Conservation (phyloP, 2,113 vertebrate species). For the Boulengeromyrus knoepffleri region DNA sequence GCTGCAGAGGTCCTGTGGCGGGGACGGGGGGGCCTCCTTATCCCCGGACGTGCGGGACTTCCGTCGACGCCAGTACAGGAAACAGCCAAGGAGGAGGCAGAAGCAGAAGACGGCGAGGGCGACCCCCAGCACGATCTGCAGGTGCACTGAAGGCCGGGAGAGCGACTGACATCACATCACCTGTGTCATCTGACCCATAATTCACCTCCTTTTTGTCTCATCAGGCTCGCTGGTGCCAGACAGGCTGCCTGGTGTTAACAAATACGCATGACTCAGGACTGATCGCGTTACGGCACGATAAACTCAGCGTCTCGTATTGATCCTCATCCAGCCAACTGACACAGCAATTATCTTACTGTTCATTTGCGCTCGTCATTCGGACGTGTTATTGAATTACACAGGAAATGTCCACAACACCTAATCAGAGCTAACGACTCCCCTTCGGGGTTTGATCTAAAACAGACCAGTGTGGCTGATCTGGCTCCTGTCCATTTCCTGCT, state of each 20-base stretch:
- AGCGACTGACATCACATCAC: conserved; percentile 2
- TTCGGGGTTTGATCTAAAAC: conserved; percentile 30
- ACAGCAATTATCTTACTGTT: conserved; percentile 30
- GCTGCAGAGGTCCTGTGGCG: conserved; percentile 22
- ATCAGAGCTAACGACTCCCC: conserved; percentile 31
- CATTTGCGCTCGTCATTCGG: conserved; percentile 22
- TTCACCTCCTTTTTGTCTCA: background rate
- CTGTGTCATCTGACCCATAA: background rate
- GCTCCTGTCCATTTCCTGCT: conserved; percentile 1
- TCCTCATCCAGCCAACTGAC: background rate
- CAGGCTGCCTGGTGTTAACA: background rate
- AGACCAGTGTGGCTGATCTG: conserved; percentile 20
- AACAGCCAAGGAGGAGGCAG: conserved; percentile 62
- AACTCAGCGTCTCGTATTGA: conserved; percentile 1
- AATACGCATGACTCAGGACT: background rate
- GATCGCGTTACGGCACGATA: background rate
- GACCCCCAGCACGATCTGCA: conserved; percentile 59
- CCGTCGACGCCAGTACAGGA: conserved; percentile 54
- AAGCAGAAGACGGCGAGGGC: conserved; percentile 66
- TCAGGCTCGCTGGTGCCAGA: background rate
- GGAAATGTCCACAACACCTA: conserved; percentile 42
- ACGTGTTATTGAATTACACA: conserved; percentile 46
- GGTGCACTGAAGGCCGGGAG: conserved; percentile 49
- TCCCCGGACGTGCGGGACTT: conserved; percentile 31
- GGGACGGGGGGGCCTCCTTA: conserved; percentile 45